Conservation (phyloP, 37 sponge, comb jelly and placozoan genomes). For the Theonella swinhoei region DNA sequence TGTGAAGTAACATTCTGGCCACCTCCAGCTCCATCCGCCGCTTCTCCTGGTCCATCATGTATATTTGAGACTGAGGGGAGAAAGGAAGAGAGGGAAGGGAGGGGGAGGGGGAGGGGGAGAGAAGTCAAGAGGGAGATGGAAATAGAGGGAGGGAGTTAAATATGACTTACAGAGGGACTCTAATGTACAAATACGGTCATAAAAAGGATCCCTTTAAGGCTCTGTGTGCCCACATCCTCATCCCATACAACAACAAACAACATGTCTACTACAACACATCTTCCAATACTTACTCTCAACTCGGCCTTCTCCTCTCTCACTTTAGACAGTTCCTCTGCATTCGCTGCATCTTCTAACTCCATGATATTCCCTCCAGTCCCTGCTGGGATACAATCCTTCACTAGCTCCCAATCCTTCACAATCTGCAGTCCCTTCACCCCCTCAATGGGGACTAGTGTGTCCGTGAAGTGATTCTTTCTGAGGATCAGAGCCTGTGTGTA, state of each 20-base stretch:
- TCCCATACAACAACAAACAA: no score
- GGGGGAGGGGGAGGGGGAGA: constrained; percentile 2
- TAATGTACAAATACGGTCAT: no score
- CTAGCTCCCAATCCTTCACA: constrained; percentile 29
- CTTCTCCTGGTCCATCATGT: constrained; percentile 90
- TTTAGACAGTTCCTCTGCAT: constrained; percentile 77
- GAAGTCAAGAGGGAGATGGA: not conserved
- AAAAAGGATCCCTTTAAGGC: no score
- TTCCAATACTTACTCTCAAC: constrained; percentile 59
- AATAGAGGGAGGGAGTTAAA: not conserved
- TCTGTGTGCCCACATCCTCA: no score
- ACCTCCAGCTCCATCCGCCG: constrained; percentile 74
- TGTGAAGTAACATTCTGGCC: constrained; percentile 40
- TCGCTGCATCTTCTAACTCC: constrained; percentile 69
- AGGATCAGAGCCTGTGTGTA: constrained; percentile 43
- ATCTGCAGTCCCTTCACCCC: constrained; percentile 46
- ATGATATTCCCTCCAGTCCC: constrained; percentile 23
- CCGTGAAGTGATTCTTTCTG: constrained; percentile 41
- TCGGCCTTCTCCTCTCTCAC: constrained; percentile 86
- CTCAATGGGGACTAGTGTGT: constrained; percentile 38
- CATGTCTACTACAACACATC: not conserved
- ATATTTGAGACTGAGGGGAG: constrained; percentile 76
- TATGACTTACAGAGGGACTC: no score
- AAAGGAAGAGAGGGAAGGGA: constrained; percentile 6
- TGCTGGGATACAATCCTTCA: constrained; percentile 16